A percentile compares a stretch with the other conserved stretches of the same genome.
These are phyloP conservation scores for Papilio gigon DNA, from an alignment of 2,888 invertebrate genomes.

Conservation along the genomic window DNA sequence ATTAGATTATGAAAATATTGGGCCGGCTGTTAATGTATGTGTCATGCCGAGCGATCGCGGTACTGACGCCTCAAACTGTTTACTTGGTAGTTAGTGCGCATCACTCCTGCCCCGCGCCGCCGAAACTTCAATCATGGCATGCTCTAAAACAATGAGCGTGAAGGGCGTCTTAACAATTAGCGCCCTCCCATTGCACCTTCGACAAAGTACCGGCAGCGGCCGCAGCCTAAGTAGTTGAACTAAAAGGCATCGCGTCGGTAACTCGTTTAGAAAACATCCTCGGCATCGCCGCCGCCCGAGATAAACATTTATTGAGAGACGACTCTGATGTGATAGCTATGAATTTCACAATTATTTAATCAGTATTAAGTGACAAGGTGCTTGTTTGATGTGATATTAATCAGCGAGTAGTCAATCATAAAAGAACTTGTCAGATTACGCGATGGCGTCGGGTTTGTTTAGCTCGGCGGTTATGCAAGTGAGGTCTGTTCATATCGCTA, in stretches of 20 bases:
- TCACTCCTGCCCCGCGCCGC: conserved; percentile 68
- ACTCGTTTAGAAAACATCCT: conserved; percentile 61
- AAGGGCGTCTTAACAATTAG: conserved; percentile 80
- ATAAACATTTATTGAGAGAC: conserved; percentile 60
- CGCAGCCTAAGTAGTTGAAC: conserved; percentile 69
- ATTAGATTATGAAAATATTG: conserved; percentile 83
- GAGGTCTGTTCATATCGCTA: conserved; percentile 73
- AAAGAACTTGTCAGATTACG: conserved; percentile 75
- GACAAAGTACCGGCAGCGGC: conserved; percentile 68
- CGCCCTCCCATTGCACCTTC: conserved; percentile 76
- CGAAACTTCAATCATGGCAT: conserved; percentile 81
- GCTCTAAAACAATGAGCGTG: conserved; percentile 82
- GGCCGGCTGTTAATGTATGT: conserved; percentile 81
- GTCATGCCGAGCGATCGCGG: conserved; percentile 74
- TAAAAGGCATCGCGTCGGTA: conserved; percentile 62
- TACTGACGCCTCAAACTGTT: conserved; percentile 69
- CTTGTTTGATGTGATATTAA: conserved; percentile 46
- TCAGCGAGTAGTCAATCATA: conserved; percentile 68
- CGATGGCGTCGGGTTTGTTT: conserved; percentile 68
- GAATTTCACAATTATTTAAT: conserved; percentile 69
- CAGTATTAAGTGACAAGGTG: conserved; percentile 59
- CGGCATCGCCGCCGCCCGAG: conserved; percentile 49
- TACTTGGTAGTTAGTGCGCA: conserved; percentile 75
- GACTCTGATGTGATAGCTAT: conserved; percentile 59
- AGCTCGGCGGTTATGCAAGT: conserved; percentile 78